Conservation (phyloP, 2,888 invertebrate genomes). For the Athrips mouffetella region DNA sequence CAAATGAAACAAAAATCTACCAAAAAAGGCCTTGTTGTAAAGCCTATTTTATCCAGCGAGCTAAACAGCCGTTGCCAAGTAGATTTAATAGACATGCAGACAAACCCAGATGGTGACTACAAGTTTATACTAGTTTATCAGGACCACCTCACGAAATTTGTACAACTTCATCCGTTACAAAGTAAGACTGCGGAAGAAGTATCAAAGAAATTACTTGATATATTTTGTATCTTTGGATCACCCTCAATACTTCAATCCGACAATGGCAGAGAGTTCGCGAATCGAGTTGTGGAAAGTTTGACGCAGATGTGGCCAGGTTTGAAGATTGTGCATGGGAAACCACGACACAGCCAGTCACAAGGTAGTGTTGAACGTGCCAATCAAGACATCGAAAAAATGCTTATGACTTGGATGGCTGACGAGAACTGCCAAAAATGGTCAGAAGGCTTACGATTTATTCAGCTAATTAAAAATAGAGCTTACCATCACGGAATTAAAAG, state of each 20-base stretch:
- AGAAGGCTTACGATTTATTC: slow-evolving; percentile 40
- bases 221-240: slow-evolving; percentile 35
- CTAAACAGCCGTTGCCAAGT: slow-evolving; percentile 34
- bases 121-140: slow-evolving; percentile 39
- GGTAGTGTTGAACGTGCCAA: slow-evolving; percentile 36
- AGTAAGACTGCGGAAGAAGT: slow-evolving; percentile 30
- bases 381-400: slow-evolving; percentile 39
- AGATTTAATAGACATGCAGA: slow-evolving; percentile 33
- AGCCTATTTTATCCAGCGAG: slow-evolving; percentile 22
- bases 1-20: slow-evolving; percentile 11
- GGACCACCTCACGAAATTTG: slow-evolving; percentile 39
- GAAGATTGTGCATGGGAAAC: too few relatives aligned
- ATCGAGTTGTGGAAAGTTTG: slow-evolving; percentile 25
- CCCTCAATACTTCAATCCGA: slow-evolving; percentile 31
- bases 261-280: slow-evolving; percentile 28
- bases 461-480: slow-evolving; percentile 24
- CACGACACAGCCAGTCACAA: slow-evolving; percentile 35
- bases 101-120: slow-evolving; percentile 32
- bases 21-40: slow-evolving; percentile 23
- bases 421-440: slow-evolving; percentile 39
- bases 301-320: slow-evolving; percentile 27
- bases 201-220: slow-evolving; percentile 33
- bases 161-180: slow-evolving; percentile 28
- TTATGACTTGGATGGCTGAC: slow-evolving; percentile 37
- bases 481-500: slow-evolving; percentile 14